Evolutionary conservation across 2,797 vertebrate genomes (phyloP), one percentile per base, ranked within the genome.

Genomic region (Cyprinodon diabolis): DNA sequence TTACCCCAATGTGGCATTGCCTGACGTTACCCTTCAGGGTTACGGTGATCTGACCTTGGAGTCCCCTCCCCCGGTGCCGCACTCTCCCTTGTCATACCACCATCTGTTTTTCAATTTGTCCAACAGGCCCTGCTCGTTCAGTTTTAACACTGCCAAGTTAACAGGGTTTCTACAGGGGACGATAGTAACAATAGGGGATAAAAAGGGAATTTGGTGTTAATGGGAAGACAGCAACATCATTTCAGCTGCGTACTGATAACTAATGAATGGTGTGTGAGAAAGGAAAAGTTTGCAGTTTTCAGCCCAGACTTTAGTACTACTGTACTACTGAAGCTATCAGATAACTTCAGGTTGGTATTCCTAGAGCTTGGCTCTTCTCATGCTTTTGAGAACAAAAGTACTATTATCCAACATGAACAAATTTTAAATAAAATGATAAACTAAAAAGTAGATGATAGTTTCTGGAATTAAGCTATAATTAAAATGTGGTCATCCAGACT

Each of bases 101-200:
- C 98, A 99, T 98, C 98, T 99, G 97, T 99, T 99, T 99, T 99
- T 99, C 97, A 99, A 98, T 99, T 98, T 99, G 98, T 99, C 98
- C 98, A 99, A 98, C 96, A 99, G 97, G 94, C 98, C 98, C 97
- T 99, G 98, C 96, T 99, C 98, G 96, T 99, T 99, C 96, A 99
- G 97, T 97, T 99, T 99, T 98, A 99, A 97, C 94, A 99, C 97
- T 96, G 98, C 97, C 98, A 99, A 97, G 97, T 99, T 99, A 95
- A 99, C 98, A 95, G 96, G 97, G 95, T 98, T 98, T 99, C 98
- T 99, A 98, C 95, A 96, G 62, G 78, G 79, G 72, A 87, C 23
- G 81, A 91, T 86, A 86, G 81, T 45, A 94, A 96, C 95, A 96
- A 79, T 85, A 54, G 48, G 95, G 95, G 93, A 97, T 95, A 97